Evolutionary conservation across 2,888 invertebrate species (phyloP), one percentile per base, ranked within the genome.

Genomic region (Temnothorax rugatulus): DNA sequence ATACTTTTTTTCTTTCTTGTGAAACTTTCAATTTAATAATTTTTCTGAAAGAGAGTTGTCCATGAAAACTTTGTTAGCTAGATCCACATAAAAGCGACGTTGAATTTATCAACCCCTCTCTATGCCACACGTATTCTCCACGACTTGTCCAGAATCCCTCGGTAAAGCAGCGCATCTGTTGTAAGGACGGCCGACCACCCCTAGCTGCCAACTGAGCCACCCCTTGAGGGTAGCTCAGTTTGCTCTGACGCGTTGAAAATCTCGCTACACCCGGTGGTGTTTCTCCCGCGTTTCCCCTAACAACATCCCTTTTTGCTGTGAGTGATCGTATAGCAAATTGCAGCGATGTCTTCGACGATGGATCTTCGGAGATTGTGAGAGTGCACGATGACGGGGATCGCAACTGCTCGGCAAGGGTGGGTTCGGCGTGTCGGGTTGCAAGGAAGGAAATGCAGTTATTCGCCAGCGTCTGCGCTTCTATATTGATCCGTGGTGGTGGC

Each of bases 401-500:
- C 63, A 41, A 44, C 4, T 25, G 44, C 25, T 41, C 29, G 38
- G 34, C 82, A 50, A 68, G 75, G 50, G 82, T 44, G 44, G 63
- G 34, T 61, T 61, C 69, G 79, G 71, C 25, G 74, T 63, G 77
- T 79, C 79, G 77, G 88, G 84, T 76, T 90, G 87, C 86, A 91
- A 91, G 89, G 87, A 89, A 90, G 92, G 86, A 90, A 90, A 90
- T 91, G 76, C 90, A 86, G 88, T 89, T 89, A 88, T 86, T 89
- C 87, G 90, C 88, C 87, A 90, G 87, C 88, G 88, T 88, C 90
- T 90, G 90, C 89, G 91, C 90, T 85, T 87, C 88, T 90, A 89
- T 93, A 93, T 93, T 92, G 93, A 93, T 93, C 92, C 88, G 91
- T 82, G 87, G 87, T 84, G 85, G 89, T 85, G 83, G 66, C 74